Conservation (phyloP, 64 coral and sea anemone species). For the Actinia equina region DNA sequence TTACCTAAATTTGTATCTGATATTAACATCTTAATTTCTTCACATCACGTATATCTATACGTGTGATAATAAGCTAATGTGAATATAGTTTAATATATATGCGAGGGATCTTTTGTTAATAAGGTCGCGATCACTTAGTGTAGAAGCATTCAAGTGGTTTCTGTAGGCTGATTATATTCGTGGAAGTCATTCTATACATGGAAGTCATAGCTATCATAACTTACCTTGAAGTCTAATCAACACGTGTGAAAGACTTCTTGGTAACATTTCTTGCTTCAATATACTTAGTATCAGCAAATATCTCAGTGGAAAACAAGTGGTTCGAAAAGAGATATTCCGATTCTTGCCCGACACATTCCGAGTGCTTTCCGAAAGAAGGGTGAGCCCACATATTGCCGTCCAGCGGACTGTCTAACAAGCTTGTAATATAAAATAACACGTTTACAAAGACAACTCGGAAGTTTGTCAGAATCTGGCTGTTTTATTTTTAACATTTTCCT, state of each 20-base stretch:
- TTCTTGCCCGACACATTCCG: neutral
- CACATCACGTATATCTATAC: no score
- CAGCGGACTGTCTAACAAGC: constrained; percentile 4
- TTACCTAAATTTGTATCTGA: no score
- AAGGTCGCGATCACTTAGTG: no score
- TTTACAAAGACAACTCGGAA: constrained; percentile 3
- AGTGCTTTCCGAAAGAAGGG: neutral
- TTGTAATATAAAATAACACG: constrained; percentile 12
- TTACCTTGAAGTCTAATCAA: neutral
- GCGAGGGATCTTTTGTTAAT: no score
- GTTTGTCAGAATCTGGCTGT: neutral
- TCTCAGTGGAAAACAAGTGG: no score
- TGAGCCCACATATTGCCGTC: neutral
- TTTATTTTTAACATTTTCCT: neutral
- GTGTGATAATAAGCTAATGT: no score
- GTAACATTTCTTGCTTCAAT: neutral
- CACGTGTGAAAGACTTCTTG: neutral
- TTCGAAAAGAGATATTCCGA: no score
- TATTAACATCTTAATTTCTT: no score
- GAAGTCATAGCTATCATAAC: neutral
- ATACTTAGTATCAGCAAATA: neutral
- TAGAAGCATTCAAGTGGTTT: no score
- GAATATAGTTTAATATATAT: no score
- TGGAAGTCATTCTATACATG: neutral
- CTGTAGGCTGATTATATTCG: neutral